Base-by-base conservation (phyloP, 1,140 invertebrate species). In the Melanaphis sacchari region DNA sequence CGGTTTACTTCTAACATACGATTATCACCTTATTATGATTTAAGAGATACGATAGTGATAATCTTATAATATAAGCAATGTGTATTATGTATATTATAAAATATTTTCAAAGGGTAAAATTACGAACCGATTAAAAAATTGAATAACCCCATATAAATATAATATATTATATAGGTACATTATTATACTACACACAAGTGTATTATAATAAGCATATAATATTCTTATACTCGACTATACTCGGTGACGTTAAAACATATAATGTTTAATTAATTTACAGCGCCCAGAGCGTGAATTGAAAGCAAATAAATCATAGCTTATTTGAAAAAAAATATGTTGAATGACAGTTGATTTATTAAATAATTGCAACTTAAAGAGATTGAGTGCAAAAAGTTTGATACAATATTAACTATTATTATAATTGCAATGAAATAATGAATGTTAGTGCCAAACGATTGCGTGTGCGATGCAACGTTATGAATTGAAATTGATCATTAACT, bases 201-300 rank as follows among this genome's bases (percentile, higher is more conserved):
- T 15, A n/a, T 66, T 66, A 66, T 26, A 66, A 66, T 66, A n/a
- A 76, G 59, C n/a, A n/a, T 66, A 59, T 59, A 76, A n/a, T n/a
- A 76, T 76, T 18, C 6, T 18, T n/a, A 2, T n/a, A 76, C 59
- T 76, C 15, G 46, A 1, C 59, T 76, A 26, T 18, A 76, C 31
- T 76, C 31, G 59, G n/a, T 18, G 59, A 76, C n/a, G 59, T n/a
- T n/a, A 76, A 76, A 5, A n/a, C 31, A n/a, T 15, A n/a, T 76
- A 15, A n/a, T n/a, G 59, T 76, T 76, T 76, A n/a, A 76, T 76
- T 66, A 66, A 66, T 66, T 76, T n/a, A 76, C 59, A 76, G 59
- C 59, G 31, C 31, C 59, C 15, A 36, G 59, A 76, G 59, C 31
- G 18, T n/a, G 15, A 21, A n/a, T 18, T 76, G 31, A 5, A 76